Base-by-base conservation (phyloP, 1,140 invertebrate genomes). In the Spodoptera litura region DNA sequence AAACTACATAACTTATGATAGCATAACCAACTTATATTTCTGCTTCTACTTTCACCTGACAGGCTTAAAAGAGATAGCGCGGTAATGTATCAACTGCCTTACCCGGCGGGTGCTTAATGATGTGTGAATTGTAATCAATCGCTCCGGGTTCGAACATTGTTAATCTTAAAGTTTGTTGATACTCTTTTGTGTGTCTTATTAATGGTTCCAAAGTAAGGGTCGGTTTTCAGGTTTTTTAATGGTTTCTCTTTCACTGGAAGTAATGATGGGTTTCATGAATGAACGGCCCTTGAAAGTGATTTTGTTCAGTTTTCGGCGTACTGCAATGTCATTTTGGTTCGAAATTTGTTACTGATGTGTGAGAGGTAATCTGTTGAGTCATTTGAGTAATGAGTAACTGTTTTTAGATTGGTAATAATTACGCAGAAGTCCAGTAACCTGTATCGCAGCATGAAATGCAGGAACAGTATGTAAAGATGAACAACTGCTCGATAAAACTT, bases 111-210 rank as follows among this genome's bases (percentile, higher is more conserved):
- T 68, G 82, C 78, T 72, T 84, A 85, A 85, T 85, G 84, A 84
- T 61, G 78, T 82, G 84, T 81, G 78, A 85, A 80, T 76, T 53
- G 79, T 82, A 84, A 85, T 83, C 82, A 78, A 83, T 81, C 70
- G 74, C 35, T 25, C 20, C 53, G 31, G 59, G 75, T 55, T 61
- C 52, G 62, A 81, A 38, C 73, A 76, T 76, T 66, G 74, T 70
- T 77, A 77, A 77, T 77, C 74, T 77, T 66, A 68, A 77, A 77
- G 74, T 77, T 68, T 59, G 58, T 68, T 68, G 53, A 77, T 77
- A 77, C 74, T 77, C 74, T 68, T 77, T 77, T 77, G 73, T 77
- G 62, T 44, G 70, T 55, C 31, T 66, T 68, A 77, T 77, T 68
- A 52, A 77, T 77, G 62, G 38, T 56, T 15, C 56, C 35, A 10